Percentiles rank a stretch among this genome's conserved stretches.
Conservation (phyloP, 2,888 invertebrate genomes). For the Spodoptera littoralis region DNA sequence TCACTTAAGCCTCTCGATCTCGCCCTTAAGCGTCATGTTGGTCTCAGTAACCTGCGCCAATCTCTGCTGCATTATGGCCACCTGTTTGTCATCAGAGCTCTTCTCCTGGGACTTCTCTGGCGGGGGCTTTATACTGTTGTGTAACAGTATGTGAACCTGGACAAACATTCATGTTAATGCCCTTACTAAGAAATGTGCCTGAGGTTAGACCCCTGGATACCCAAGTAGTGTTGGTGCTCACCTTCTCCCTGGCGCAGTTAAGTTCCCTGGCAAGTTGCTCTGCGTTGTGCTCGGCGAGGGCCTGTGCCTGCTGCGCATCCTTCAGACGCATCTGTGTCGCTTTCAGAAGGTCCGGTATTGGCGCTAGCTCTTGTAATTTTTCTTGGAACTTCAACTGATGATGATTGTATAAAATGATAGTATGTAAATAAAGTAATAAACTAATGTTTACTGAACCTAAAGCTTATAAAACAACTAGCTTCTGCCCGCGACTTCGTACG, state of each 20-base stretch:
- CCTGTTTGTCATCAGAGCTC: slow-evolving; percentile 83
- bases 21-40: slow-evolving; percentile 82
- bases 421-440: too few relatives aligned
- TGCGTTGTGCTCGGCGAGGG: slow-evolving; percentile 90
- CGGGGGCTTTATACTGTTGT: slow-evolving; percentile 72
- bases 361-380: slow-evolving; percentile 91
- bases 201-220: too few relatives aligned
- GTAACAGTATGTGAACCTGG: slow-evolving; percentile 79
- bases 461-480: too few relatives aligned
- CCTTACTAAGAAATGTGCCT: neutral
- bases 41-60: slow-evolving; percentile 85
- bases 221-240: slow-evolving; percentile 51
- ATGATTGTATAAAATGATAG: neutral
- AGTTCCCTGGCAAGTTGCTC: slow-evolving; percentile 91
- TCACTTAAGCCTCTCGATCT: slow-evolving; percentile 81
- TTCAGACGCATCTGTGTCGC: slow-evolving; percentile 91
- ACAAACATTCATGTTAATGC: neutral
- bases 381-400: slow-evolving; percentile 90
- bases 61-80: slow-evolving; percentile 80
- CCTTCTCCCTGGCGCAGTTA: slow-evolving; percentile 90
- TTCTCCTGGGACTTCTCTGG: slow-evolving; percentile 74
- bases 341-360: slow-evolving; percentile 91
- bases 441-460: too few relatives aligned
- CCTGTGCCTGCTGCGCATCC: slow-evolving; percentile 91
- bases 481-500: too few relatives aligned